These are phyloP conservation scores for Mormyrus iriodes DNA, from an alignment of 2,113 vertebrate genomes.

Conservation along the genomic window DNA sequence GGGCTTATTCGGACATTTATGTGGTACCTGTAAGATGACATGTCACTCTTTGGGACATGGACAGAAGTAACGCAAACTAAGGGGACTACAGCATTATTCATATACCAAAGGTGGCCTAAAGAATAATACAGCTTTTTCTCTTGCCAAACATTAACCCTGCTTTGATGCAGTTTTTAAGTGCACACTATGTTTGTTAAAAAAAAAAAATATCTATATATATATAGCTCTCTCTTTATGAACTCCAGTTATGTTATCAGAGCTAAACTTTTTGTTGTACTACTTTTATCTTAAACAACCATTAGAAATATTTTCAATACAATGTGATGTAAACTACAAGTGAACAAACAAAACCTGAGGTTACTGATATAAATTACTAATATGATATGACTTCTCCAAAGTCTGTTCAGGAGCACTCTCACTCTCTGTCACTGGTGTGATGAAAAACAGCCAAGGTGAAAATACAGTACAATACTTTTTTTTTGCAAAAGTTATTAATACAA, in stretches of 20 bases:
- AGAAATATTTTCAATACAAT: not conserved
- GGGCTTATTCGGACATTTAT: not conserved
- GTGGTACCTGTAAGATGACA: not conserved
- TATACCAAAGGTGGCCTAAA: not conserved
- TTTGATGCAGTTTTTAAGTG: not conserved
- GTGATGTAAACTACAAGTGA: not conserved
- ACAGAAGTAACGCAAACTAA: not conserved
- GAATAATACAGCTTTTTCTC: not conserved
- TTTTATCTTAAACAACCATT: not conserved
- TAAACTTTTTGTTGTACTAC: not conserved
- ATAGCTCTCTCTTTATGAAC: not conserved
- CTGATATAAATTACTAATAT: not conserved
- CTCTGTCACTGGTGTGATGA: not conserved
- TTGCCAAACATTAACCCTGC: not conserved
- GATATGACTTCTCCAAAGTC: not conserved
- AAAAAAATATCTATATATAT: too few relatives aligned
- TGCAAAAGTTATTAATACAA: too few relatives aligned
- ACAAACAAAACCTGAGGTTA: not conserved
- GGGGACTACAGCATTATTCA: not conserved
- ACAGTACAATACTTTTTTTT: too few relatives aligned
- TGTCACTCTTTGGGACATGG: not conserved
- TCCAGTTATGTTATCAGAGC: not conserved
- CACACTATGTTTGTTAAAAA: not conserved
- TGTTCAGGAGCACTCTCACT: not conserved
- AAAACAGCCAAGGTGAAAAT: not conserved